A percentile compares a stretch with the other conserved stretches of the same genome.
These are phyloP conservation scores for Brienomyrus longianalis DNA, from an alignment of 2,113 vertebrate genomes.

Conservation along the genomic window DNA sequence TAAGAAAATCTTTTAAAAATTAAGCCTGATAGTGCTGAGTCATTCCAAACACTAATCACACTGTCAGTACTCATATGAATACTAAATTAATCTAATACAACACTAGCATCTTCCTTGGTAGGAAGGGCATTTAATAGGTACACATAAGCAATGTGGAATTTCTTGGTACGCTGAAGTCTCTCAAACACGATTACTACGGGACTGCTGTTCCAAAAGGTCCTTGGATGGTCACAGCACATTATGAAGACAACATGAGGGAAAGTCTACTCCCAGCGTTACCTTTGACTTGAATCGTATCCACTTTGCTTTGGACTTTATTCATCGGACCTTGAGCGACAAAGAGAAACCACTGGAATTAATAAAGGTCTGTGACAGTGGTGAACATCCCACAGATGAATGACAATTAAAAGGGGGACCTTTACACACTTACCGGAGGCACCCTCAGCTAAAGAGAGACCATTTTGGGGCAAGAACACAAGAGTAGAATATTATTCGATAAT, in stretches of 20 bases:
- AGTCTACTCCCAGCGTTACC: slow-evolving; percentile 41
- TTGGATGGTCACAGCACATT: not conserved
- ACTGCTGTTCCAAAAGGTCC: not conserved
- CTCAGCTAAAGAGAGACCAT: not conserved
- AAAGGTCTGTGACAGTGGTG: not conserved
- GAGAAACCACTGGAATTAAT: slow-evolving; percentile 19
- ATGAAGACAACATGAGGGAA: not conserved
- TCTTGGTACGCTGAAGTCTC: not conserved
- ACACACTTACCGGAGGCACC: not conserved
- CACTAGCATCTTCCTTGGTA: not conserved
- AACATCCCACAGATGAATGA: not conserved
- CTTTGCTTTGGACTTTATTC: slow-evolving; percentile 39
- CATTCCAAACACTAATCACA: not conserved
- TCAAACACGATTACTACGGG: not conserved
- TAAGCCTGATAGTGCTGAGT: not conserved
- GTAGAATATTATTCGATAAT: not conserved
- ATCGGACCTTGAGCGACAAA: slow-evolving; percentile 23
- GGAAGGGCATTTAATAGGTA: not conserved
- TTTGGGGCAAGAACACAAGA: not conserved
- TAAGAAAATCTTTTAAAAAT: not conserved
- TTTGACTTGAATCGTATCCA: slow-evolving; percentile 66
- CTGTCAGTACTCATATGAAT: not conserved
- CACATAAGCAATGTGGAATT: not conserved
- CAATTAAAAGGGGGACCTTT: not conserved
- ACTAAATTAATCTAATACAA: not conserved